These are phyloP conservation scores for Leptopilina syphax DNA, from an alignment of 2,888 invertebrate species.

Conservation along the genomic window DNA sequence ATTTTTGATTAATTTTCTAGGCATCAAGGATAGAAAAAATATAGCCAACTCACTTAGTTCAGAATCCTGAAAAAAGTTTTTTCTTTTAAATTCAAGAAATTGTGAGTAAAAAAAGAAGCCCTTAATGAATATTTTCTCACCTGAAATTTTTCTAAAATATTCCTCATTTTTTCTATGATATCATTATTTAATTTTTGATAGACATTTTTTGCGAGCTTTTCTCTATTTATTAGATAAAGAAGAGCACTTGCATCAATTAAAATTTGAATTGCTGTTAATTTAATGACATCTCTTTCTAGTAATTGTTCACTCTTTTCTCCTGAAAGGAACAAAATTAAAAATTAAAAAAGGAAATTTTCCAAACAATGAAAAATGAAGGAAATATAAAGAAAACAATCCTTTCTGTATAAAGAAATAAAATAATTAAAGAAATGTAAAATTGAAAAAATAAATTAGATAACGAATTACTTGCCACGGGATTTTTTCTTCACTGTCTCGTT, in stretches of 20 bases:
- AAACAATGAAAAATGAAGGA: too few relatives aligned
- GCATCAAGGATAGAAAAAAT: conserved; percentile 58
- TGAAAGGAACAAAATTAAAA: neutral
- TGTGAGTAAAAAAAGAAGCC: too few relatives aligned
- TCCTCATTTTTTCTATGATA: conserved; percentile 41
- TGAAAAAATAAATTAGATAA: neutral
- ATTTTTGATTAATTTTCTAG: conserved; percentile 45
- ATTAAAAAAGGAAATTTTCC: too few relatives aligned
- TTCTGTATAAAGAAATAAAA: too few relatives aligned
- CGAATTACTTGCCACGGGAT: neutral
- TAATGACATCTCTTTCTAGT: neutral
- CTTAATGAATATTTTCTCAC: neutral
- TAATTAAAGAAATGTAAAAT: too few relatives aligned
- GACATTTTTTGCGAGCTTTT: conserved; percentile 33
- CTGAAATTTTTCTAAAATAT: conserved; percentile 20
- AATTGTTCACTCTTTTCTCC: neutral
- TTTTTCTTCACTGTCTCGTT: neutral
- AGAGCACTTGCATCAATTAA: conserved; percentile 54
- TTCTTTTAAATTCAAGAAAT: neutral
- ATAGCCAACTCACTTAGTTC: conserved; percentile 52
- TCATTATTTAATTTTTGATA: conserved; percentile 38
- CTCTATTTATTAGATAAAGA: conserved; percentile 48
- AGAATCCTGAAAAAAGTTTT: conserved; percentile 50
- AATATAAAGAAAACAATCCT: too few relatives aligned
- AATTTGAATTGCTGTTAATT: conserved; percentile 44